phyloP scores from a whole-genome alignment of 2,113 vertebrate genomes.

The Ammodytes marinus region DNA sequence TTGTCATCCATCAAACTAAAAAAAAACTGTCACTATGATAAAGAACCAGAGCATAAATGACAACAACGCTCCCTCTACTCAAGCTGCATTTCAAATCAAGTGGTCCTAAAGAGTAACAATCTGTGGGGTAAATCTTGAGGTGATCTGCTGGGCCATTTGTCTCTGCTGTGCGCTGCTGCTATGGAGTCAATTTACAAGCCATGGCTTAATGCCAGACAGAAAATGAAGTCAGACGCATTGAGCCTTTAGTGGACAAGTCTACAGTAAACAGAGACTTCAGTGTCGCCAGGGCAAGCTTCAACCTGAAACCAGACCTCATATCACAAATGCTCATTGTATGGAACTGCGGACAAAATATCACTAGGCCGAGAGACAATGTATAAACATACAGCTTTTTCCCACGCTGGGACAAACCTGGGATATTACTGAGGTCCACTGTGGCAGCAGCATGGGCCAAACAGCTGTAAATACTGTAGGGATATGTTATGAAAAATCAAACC shows the following conservation, averaged over 20 bases:
- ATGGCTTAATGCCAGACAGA: constrained; percentile 73
- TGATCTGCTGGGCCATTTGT: constrained; percentile 58
- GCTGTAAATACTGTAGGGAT: constrained; percentile 6
- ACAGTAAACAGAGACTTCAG: constrained; percentile 76
- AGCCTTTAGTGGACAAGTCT: constrained; percentile 61
- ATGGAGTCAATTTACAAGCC: constrained; percentile 75
- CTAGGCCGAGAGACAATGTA: constrained; percentile 34
- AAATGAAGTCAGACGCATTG: constrained; percentile 66
- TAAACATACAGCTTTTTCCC: constrained; percentile 65
- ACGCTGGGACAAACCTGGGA: constrained; percentile 25
- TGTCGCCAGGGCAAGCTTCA: constrained; percentile 60
- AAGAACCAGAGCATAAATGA: constrained; percentile 55
- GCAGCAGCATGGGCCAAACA: background rate
- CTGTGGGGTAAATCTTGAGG: constrained; percentile 36
- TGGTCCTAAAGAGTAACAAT: constrained; percentile 38
- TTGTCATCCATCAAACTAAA: constrained; percentile 54
- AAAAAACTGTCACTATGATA: constrained; percentile 48
- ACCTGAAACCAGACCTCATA: constrained; percentile 65
- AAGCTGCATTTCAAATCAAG: constrained; percentile 57
- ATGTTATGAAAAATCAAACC: constrained; percentile 18
- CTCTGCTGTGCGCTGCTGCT: constrained; percentile 40
- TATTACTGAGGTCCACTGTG: constrained; percentile 7
- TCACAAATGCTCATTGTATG: constrained; percentile 65
- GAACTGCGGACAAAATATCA: constrained; percentile 64
- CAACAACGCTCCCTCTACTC: constrained; percentile 15